Conservation (phyloP, 2,113 vertebrate species). For the Coreoperca whiteheadi region DNA sequence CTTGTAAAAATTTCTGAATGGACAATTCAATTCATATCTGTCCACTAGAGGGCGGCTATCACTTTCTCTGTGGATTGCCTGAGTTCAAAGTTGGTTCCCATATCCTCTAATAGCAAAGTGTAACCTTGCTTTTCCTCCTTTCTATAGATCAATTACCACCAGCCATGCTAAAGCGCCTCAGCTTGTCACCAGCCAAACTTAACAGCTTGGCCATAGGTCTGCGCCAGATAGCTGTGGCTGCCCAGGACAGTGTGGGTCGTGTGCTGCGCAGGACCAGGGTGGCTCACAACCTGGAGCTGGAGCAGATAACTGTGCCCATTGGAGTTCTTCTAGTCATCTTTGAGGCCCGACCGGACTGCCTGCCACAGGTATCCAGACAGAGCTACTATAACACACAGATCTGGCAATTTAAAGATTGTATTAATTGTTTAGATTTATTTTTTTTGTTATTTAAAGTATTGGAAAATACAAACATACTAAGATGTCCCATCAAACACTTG, state of each 20-base stretch:
- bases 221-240: slow-evolving; percentile 91
- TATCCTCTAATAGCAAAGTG: background rate
- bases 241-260: slow-evolving; percentile 91
- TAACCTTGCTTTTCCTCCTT: background rate
- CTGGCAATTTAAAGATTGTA: background rate
- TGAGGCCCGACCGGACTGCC: slow-evolving; percentile 96
- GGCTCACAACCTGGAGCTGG: slow-evolving; percentile 92
- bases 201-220: slow-evolving; percentile 94
- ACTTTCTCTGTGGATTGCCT: background rate
- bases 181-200: slow-evolving; percentile 91
- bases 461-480: background rate
- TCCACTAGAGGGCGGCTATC: slow-evolving; percentile 29
- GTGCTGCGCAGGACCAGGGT: slow-evolving; percentile 91
- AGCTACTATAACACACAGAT: background rate
- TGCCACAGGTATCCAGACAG: slow-evolving; percentile 89
- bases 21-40: background rate
- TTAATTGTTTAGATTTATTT: too few relatives aligned
- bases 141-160: slow-evolving; percentile 87
- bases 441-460: background rate
- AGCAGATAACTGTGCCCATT: slow-evolving; percentile 97
- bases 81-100: background rate
- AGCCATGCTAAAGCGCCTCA: slow-evolving; percentile 91
- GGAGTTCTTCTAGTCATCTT: slow-evolving; percentile 97
- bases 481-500: background rate
- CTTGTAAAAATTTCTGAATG: background rate